A percentile compares a stretch with the other conserved stretches of the same genome.
Evolutionary conservation across 1,140 invertebrate genomes (phyloP).

Genomic region (Planococcus citri): DNA sequence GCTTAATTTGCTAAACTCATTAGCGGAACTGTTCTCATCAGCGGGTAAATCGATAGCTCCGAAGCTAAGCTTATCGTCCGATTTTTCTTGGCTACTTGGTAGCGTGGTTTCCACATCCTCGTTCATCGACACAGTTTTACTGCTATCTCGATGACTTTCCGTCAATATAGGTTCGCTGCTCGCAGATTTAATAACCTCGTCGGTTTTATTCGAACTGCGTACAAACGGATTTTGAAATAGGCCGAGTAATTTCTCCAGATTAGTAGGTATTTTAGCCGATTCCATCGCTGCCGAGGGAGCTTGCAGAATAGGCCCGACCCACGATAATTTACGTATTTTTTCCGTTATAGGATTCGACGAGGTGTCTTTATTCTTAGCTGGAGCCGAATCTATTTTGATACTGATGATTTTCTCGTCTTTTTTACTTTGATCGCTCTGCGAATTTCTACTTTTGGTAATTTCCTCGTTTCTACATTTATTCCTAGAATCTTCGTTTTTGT

Average conservation of each 20-base stretch:
- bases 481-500: background rate
- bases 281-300: background rate
- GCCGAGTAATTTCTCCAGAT: conserved; percentile 30
- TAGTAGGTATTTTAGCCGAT: conserved; percentile 24
- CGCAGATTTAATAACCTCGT: background rate
- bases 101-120: background rate
- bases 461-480: background rate
- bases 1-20: background rate
- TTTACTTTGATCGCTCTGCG: background rate
- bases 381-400: background rate
- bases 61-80: background rate
- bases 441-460: background rate
- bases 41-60: background rate
- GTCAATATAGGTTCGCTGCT: background rate
- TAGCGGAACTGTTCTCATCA: background rate
- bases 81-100: background rate
- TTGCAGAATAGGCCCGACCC: conserved; percentile 22
- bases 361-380: conserved; percentile 11
- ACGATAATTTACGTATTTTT: conserved; percentile 26
- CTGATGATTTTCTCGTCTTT: background rate
- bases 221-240: conserved; percentile 29
- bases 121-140: background rate
- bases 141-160: background rate
- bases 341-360: background rate
- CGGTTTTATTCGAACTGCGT: background rate